Evolutionary conservation across 2,113 vertebrate genomes (phyloP).

Genomic region (Etheostoma spectabile): DNA sequence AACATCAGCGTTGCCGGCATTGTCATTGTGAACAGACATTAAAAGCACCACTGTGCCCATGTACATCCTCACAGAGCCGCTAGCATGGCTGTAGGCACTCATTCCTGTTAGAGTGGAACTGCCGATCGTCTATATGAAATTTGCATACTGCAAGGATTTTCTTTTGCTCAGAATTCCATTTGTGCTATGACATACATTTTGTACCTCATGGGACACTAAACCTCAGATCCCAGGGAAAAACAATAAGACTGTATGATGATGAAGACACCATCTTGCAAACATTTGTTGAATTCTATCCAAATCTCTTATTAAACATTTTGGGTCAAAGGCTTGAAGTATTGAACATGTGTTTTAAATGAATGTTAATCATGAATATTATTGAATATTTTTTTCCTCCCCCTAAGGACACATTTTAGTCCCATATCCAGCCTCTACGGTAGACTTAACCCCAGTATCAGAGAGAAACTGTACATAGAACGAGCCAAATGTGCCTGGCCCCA

Average conservation of each 20-base stretch:
- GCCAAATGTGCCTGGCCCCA: constrained; percentile 41
- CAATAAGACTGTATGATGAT: background rate
- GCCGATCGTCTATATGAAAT: background rate
- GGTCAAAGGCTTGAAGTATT: background rate
- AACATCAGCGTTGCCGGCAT: background rate
- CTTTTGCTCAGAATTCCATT: background rate
- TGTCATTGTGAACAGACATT: no score
- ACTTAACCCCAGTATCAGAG: constrained; percentile 21
- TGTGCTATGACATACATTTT: background rate
- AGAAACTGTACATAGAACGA: constrained; percentile 17
- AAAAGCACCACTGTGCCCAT: background rate
- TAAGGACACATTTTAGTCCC: constrained; percentile 4
- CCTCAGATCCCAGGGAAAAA: background rate
- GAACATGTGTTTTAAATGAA: background rate
- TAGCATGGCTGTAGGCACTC: background rate
- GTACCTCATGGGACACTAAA: background rate
- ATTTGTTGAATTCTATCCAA: background rate
- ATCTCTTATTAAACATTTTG: constrained; percentile 11
- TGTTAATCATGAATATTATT: background rate
- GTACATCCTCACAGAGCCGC: background rate
- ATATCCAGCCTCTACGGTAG: background rate
- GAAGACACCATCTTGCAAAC: background rate
- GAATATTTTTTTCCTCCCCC: background rate
- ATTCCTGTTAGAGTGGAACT: background rate
- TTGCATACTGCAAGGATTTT: background rate